Evolutionary conservation across 2,113 vertebrate species (phyloP).

Genomic region (Pungitius pungitius): DNA sequence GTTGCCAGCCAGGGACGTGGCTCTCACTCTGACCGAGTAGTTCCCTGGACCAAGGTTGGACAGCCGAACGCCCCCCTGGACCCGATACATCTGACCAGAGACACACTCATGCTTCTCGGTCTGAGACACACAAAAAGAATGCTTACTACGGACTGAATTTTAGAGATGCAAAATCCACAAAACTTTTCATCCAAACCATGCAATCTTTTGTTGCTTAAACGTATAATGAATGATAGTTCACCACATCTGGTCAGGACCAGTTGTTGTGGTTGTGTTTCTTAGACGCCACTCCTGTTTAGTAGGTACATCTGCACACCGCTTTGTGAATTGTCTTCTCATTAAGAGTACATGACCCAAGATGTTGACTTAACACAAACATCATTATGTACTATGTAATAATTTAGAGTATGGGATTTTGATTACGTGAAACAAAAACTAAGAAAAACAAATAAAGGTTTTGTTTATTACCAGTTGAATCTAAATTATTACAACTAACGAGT

Average conservation of each 20-base stretch:
- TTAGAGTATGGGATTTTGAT: background rate
- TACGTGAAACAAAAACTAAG: background rate
- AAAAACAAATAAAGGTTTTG: too few relatives aligned
- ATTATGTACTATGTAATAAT: background rate
- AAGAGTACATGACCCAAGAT: too few relatives aligned
- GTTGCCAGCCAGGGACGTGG: slow-evolving; percentile 95
- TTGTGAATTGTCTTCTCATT: background rate
- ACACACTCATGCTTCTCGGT: slow-evolving; percentile 91
- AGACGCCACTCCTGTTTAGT: background rate
- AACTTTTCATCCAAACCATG: slow-evolving; percentile 19
- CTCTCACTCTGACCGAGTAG: slow-evolving; percentile 92
- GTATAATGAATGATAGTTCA: slow-evolving; percentile 5
- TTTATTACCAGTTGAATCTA: background rate
- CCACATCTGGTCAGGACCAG: background rate
- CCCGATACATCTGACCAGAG: slow-evolving; percentile 88
- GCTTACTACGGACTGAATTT: background rate
- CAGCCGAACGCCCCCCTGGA: slow-evolving; percentile 85
- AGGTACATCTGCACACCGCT: background rate
- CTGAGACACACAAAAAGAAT: slow-evolving; percentile 45
- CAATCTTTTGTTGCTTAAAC: background rate
- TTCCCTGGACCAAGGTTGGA: slow-evolving; percentile 91
- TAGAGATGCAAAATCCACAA: background rate
- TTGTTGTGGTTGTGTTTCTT: background rate
- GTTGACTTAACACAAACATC: background rate
- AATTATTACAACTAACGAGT: background rate